These are phyloP conservation scores for Stichopus horrens DNA, from an alignment of 53 echinoderm and acorn worm genomes.

Conservation along the genomic window DNA sequence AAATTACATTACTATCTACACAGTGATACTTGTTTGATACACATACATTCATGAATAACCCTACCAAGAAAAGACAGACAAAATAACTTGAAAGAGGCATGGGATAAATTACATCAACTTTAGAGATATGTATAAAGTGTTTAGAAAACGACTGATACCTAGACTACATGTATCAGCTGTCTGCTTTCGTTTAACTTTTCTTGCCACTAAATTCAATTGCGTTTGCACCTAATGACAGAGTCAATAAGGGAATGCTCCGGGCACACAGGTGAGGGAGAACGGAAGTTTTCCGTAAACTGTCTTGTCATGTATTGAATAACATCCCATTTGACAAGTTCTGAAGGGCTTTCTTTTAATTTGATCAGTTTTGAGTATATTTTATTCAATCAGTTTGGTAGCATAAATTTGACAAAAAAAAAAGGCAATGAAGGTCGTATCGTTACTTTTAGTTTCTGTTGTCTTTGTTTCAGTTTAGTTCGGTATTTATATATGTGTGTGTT, in stretches of 20 bases:
- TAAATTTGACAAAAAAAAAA: neutral
- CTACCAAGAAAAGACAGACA: neutral
- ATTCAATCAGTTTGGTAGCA: slow-evolving; percentile 7
- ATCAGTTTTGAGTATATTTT: slow-evolving; percentile 23
- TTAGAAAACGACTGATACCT: slow-evolving; percentile 23
- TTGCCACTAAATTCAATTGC: slow-evolving; percentile 20
- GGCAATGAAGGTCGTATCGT: neutral
- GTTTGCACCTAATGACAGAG: slow-evolving; percentile 16
- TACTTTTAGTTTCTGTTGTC: neutral
- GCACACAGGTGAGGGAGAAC: slow-evolving; percentile 29
- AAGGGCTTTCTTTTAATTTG: neutral
- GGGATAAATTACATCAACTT: neutral
- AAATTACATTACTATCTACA: no score
- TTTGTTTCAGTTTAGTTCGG: no score
- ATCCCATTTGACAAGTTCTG: slow-evolving; percentile 22
- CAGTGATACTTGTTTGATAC: neutral
- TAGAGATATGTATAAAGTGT: neutral
- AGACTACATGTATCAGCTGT: slow-evolving; percentile 30
- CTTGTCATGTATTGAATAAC: slow-evolving; percentile 33
- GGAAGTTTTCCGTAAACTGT: slow-evolving; percentile 20
- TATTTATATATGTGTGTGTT: no score
- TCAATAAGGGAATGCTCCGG: slow-evolving; percentile 26
- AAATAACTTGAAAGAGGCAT: neutral
- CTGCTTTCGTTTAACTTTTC: neutral
- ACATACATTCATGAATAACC: neutral